These are phyloP conservation scores for Bathynomus jamesi DNA, from an alignment of 1,140 invertebrate species.

Conservation along the genomic window DNA sequence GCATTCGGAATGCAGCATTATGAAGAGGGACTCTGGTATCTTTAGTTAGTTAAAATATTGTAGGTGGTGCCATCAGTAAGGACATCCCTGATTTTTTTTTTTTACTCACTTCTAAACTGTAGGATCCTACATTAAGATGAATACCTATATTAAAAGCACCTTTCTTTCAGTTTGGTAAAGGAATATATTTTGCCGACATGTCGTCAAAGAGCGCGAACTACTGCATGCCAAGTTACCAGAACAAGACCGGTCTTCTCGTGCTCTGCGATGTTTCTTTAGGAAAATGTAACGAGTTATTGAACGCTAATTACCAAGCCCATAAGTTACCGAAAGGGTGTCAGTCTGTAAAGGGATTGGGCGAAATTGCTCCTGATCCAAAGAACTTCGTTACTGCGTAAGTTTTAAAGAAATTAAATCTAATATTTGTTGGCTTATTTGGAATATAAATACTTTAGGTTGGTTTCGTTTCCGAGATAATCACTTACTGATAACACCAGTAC, in stretches of 20 bases:
- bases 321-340: conserved; percentile 42
- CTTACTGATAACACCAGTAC: no score
- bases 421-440: background rate
- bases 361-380: conserved; percentile 35
- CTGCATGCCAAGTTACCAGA: conserved; percentile 46
- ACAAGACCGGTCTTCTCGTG: conserved; percentile 48
- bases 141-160: no score
- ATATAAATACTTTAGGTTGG: background rate
- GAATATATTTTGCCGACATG: conserved; percentile 57
- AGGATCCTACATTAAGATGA: background rate
- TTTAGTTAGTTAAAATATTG: no score
- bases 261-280: conserved; percentile 50
- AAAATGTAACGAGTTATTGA: conserved; percentile 36
- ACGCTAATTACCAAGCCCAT: conserved; percentile 41
- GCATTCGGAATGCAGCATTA: no score
- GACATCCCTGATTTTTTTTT: no score
- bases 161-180: conserved; percentile 42
- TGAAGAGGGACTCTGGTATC: no score
- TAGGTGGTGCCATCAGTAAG: no score
- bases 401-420: background rate
- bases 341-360: conserved; percentile 44
- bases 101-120: background rate
- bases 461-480: background rate
- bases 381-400: conserved; percentile 37
- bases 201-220: conserved; percentile 58